These are phyloP conservation scores for Morpho deidamia DNA, from an alignment of 2,888 invertebrate genomes.

Conservation along the genomic window DNA sequence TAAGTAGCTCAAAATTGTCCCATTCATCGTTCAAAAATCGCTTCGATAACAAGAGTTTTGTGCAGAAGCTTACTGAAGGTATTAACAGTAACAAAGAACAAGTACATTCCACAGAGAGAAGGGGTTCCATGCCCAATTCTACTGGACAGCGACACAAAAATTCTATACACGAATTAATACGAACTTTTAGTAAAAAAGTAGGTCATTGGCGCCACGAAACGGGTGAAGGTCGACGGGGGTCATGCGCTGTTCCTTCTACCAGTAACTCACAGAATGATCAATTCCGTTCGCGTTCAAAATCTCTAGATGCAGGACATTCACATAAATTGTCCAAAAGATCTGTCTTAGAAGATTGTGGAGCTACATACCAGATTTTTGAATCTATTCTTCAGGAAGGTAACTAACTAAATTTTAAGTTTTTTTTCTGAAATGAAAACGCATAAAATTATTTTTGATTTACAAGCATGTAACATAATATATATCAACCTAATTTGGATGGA, in stretches of 20 bases:
- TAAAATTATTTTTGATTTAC: no score
- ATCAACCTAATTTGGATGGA: no score
- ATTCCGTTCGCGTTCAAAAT: constrained; percentile 88
- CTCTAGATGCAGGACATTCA: constrained; percentile 81
- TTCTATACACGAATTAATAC: constrained; percentile 87
- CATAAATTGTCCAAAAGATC: constrained; percentile 53
- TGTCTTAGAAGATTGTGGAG: constrained; percentile 85
- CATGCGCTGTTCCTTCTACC: constrained; percentile 62
- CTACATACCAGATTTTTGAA: constrained; percentile 90
- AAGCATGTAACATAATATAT: no score
- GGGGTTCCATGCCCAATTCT: constrained; percentile 55
- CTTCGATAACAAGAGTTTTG: constrained; percentile 65
- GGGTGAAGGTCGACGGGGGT: constrained; percentile 64
- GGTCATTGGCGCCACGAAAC: constrained; percentile 83
- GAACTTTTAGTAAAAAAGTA: constrained; percentile 86
- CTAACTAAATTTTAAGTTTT: constrained; percentile 1
- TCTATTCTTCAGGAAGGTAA: constrained; percentile 81
- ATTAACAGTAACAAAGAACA: constrained; percentile 38
- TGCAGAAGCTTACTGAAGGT: constrained; percentile 58
- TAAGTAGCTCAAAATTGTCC: constrained; percentile 53
- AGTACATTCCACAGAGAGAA: constrained; percentile 40
- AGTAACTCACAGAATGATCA: constrained; percentile 78
- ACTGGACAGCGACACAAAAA: constrained; percentile 72
- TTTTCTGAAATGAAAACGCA: neutral
- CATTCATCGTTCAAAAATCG: constrained; percentile 44